Evolutionary conservation across 2,797 vertebrate species (phyloP).

Genomic region (Coregonus sp.): DNA sequence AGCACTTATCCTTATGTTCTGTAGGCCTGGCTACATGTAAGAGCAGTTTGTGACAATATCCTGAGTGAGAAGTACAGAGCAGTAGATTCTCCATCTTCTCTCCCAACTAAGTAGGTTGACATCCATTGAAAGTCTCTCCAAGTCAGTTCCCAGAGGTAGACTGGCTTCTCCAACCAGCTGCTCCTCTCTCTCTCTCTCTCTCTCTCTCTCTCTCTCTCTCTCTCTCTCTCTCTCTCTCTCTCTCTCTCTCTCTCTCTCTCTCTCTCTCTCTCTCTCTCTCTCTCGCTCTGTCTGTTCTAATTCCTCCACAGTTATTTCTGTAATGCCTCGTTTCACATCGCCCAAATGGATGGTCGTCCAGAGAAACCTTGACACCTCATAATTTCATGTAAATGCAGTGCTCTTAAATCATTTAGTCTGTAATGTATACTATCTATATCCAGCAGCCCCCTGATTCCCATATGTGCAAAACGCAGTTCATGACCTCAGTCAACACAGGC

Average conservation of each 20-base stretch:
- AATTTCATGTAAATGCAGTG: constrained; percentile 4
- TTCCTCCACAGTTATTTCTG: constrained; percentile 20
- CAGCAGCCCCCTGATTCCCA: no score
- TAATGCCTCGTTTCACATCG: constrained; percentile 1
- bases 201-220: background rate
- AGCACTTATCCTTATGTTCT: background rate
- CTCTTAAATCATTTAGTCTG: background rate
- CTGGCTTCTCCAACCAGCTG: constrained; percentile 35
- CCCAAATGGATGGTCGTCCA: background rate
- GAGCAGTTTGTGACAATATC: background rate
- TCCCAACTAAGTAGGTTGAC: constrained; percentile 36
- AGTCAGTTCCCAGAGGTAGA: constrained; percentile 41
- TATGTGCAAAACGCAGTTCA: no score
- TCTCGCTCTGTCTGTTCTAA: constrained; percentile 26
- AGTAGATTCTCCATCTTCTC: background rate
- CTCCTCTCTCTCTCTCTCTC: constrained; percentile 10
- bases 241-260: constrained; percentile 14
- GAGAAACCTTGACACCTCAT: background rate
- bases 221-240: constrained; percentile 3
- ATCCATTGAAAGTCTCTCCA: constrained; percentile 37
- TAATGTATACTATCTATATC: no score
- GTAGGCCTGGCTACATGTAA: background rate
- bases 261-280: constrained; percentile 16
- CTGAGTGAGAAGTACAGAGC: background rate
- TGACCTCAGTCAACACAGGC: no score